These are phyloP conservation scores for Euura saliciscinereae DNA, from an alignment of 1,140 invertebrate genomes.

Conservation along the genomic window DNA sequence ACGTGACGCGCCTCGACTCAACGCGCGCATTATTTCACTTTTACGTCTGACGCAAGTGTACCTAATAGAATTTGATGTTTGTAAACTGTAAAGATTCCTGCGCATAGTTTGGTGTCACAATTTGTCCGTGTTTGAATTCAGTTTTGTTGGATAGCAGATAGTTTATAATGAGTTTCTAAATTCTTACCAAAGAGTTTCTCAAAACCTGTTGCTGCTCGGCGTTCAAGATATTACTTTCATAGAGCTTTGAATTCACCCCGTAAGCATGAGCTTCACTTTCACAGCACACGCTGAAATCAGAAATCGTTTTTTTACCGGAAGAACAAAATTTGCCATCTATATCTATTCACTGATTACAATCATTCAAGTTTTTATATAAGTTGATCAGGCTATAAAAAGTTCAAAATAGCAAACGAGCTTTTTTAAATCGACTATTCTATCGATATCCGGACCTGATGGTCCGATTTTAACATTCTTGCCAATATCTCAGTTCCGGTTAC, in stretches of 20 bases:
- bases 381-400: too few relatives aligned
- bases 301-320: neutral
- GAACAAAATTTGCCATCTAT: neutral
- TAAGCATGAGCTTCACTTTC: neutral
- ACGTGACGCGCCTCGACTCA: too few relatives aligned
- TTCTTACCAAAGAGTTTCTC: neutral
- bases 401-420: too few relatives aligned
- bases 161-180: conserved; percentile 1
- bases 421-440: too few relatives aligned
- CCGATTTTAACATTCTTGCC: too few relatives aligned
- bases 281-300: neutral
- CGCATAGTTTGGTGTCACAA: neutral
- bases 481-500: too few relatives aligned
- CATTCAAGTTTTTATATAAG: too few relatives aligned
- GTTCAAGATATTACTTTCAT: neutral
- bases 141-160: neutral
- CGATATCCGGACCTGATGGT: too few relatives aligned
- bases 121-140: neutral
- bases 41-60: too few relatives aligned
- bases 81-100: too few relatives aligned
- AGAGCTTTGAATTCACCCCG: neutral
- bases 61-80: too few relatives aligned
- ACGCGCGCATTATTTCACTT: too few relatives aligned
- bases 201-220: neutral
- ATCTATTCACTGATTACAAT: neutral